A percentile compares a stretch with the other conserved stretches of the same genome.
phyloP scores from a whole-genome alignment of 2,888 invertebrate genomes.

The Electrophaes corylata region DNA sequence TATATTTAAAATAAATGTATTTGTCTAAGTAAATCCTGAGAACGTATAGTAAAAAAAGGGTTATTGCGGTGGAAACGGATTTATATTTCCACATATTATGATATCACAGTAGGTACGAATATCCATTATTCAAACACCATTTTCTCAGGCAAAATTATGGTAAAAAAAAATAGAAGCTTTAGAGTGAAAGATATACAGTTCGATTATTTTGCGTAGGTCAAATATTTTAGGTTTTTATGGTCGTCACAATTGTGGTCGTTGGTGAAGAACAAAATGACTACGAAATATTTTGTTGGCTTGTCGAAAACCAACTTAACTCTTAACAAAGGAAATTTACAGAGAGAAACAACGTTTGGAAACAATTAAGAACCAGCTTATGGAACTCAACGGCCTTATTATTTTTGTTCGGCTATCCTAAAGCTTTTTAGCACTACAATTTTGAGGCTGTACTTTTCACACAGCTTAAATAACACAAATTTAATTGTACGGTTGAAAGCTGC shows the following conservation, averaged over 20 bases:
- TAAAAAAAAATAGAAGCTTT: too few relatives aligned
- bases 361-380: constrained; percentile 10
- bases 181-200: too few relatives aligned
- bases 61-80: too few relatives aligned
- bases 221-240: too few relatives aligned
- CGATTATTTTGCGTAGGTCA: too few relatives aligned
- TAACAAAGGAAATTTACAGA: constrained; percentile 19
- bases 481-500: background rate
- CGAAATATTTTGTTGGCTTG: constrained; percentile 10
- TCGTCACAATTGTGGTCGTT: background rate
- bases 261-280: background rate
- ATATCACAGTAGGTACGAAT: too few relatives aligned
- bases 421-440: constrained; percentile 2
- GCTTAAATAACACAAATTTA: background rate
- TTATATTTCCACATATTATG: too few relatives aligned
- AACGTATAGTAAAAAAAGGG: too few relatives aligned
- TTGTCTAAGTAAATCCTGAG: too few relatives aligned
- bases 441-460: constrained; percentile 6
- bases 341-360: constrained; percentile 22
- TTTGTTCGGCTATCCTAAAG: constrained; percentile 10
- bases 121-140: too few relatives aligned
- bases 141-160: too few relatives aligned
- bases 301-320: constrained; percentile 13
- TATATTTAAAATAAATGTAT: too few relatives aligned
- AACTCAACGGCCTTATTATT: constrained; percentile 14